A percentile compares a stretch with the other conserved stretches of the same genome.
phyloP scores from a whole-genome alignment of 2,797 vertebrate genomes.

The Potorous gilbertii region DNA sequence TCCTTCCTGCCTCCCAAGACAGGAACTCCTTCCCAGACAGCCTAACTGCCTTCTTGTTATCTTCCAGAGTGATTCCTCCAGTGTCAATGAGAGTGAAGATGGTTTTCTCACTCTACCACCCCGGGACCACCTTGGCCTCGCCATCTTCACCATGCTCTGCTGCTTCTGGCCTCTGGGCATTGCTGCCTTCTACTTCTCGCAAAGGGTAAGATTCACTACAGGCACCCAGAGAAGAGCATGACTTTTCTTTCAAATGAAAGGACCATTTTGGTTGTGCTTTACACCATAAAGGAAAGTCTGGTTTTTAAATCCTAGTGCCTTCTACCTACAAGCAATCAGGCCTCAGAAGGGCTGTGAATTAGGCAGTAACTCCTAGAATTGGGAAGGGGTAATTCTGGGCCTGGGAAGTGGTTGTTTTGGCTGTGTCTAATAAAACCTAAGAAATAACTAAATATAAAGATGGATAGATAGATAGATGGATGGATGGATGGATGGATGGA shows the following conservation, averaged over 20 bases:
- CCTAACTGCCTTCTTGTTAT: constrained; percentile 19
- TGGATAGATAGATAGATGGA: no score
- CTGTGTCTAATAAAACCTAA: background rate
- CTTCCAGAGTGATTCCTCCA: constrained; percentile 92
- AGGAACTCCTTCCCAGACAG: background rate
- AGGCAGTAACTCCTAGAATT: background rate
- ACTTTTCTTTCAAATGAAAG: background rate
- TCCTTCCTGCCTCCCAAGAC: background rate
- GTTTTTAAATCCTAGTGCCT: background rate
- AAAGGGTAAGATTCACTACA: constrained; percentile 89
- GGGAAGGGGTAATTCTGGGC: background rate
- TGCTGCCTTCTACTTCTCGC: constrained; percentile 96
- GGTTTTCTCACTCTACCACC: constrained; percentile 93
- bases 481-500: no score
- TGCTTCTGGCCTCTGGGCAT: constrained; percentile 97
- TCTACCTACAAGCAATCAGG: background rate
- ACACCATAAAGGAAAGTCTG: background rate
- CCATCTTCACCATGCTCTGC: constrained; percentile 97
- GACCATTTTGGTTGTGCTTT: background rate
- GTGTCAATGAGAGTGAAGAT: constrained; percentile 94
- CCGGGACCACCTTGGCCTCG: constrained; percentile 93
- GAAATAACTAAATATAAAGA: background rate
- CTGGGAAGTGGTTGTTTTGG: background rate
- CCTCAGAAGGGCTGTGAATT: background rate
- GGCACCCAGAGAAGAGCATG: background rate